Base-by-base conservation (phyloP, 2,113 vertebrate species). In the Probosciger aterrimus region DNA sequence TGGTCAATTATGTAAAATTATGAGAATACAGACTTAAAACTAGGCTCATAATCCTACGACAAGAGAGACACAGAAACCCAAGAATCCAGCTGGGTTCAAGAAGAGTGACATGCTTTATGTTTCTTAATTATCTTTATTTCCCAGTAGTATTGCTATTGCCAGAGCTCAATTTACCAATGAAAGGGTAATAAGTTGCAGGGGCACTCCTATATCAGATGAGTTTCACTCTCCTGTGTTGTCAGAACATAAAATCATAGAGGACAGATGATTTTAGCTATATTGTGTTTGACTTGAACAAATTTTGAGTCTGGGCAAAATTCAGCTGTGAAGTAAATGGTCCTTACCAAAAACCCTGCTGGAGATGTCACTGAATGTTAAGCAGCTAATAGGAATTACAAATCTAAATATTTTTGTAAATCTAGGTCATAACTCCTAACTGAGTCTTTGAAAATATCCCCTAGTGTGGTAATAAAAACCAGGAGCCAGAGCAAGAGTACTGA, bases 111-210 rank as follows among this genome's bases (percentile, higher is more conserved):
- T 97, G 97, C 97, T 98, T 98, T 98, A 98, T 97, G 96, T 97
- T 98, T 97, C 97, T 97, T 98, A 98, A 98, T 98, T 98, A 98
- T 98, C 97, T 98, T 97, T 98, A 97, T 97, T 98, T 97, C 97
- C 96, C 97, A 85, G 79, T 83, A 94, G 97, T 92, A 97, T 97
- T 97, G 91, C 97, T 97, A 77, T 95, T 98, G 92, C 97, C 95
- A 97, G 97, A 96, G 90, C 93, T 98, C 97, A 97, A 93, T 98
- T 98, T 98, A 97, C 95, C 96, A 95, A 92, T 97, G 97, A 97
- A 95, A 97, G 97, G 97, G 92, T 97, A 97, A 96, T 97, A 97
- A 97, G 92, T 79, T 92, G 94, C 88, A 96, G 92, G 97, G 96
- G 96, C 87, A 95, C 64, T 97, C 82, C 95, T 96, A 53, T 94